Evolutionary conservation across 1,140 invertebrate species (phyloP).

Genomic region (Nebria ingens): DNA sequence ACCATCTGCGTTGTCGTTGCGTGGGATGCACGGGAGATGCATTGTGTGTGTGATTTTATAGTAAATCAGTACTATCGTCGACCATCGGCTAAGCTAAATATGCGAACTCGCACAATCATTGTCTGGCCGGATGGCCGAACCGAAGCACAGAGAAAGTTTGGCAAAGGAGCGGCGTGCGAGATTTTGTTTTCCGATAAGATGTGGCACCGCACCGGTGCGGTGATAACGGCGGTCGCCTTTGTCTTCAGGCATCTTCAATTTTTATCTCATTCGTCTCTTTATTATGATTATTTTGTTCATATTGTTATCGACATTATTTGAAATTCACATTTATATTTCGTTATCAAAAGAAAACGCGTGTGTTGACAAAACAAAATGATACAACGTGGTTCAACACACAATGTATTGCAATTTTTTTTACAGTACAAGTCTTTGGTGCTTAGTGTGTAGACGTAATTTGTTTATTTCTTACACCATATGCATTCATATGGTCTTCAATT

Average conservation of each 20-base stretch:
- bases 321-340: too few species aligned
- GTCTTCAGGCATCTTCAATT: constrained; percentile 11
- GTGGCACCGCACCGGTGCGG: constrained; percentile 19
- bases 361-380: too few species aligned
- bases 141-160: constrained; percentile 25
- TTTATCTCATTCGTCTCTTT: too few species aligned
- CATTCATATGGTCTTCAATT: too few species aligned
- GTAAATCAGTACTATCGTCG: constrained; percentile 17
- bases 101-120: not conserved
- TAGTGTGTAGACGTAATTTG: too few species aligned
- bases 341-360: too few species aligned
- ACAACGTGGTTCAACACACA: too few species aligned
- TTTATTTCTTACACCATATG: too few species aligned
- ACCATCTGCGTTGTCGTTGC: constrained; percentile 18
- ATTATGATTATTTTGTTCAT: too few species aligned
- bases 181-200: constrained; percentile 20
- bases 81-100: constrained; percentile 13
- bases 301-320: too few species aligned
- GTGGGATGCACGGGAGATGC: constrained; percentile 16
- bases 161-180: constrained; percentile 21
- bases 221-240: constrained; percentile 24
- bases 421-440: too few species aligned
- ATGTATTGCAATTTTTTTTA: too few species aligned
- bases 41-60: constrained; percentile 17
- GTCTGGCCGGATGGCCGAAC: not conserved